Conservation (phyloP, 1,140 invertebrate genomes). For the Venturia canescens region DNA sequence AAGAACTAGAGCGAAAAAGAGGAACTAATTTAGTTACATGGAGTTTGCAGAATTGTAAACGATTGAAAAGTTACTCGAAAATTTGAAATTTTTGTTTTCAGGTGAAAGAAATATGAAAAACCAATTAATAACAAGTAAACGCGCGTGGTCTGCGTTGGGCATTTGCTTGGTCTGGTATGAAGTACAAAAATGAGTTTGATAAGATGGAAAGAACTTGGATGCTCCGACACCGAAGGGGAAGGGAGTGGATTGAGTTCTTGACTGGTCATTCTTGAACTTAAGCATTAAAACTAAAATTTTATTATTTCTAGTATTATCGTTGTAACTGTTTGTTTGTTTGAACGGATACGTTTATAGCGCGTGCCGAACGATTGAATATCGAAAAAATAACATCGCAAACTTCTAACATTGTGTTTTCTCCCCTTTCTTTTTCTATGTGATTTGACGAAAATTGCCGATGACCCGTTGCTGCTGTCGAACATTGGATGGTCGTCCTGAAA, state of each 20-base stretch:
- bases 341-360: not conserved
- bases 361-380: constrained; percentile 1
- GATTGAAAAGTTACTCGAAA: not conserved
- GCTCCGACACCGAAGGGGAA: not conserved
- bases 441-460: constrained; percentile 78
- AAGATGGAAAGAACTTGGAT: constrained; percentile 6
- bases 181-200: not conserved
- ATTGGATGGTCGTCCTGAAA: constrained; percentile 74
- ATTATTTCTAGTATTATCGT: no score
- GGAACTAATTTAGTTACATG: no score
- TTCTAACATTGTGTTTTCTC: constrained; percentile 77
- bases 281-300: no score
- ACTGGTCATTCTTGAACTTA: not conserved
- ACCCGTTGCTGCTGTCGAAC: constrained; percentile 76
- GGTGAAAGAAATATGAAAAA: not conserved
- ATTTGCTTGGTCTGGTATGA: constrained; percentile 33
- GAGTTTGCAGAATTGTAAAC: not conserved
- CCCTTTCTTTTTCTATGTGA: constrained; percentile 78
- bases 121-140: not conserved
- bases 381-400: constrained; percentile 44
- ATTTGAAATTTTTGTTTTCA: constrained; percentile 12
- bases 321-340: no score
- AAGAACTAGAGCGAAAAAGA: no score
- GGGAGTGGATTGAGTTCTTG: not conserved
- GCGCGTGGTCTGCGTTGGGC: constrained; percentile 38